Base-by-base conservation (phyloP, 2,888 invertebrate species). In the Limenitis camilla region DNA sequence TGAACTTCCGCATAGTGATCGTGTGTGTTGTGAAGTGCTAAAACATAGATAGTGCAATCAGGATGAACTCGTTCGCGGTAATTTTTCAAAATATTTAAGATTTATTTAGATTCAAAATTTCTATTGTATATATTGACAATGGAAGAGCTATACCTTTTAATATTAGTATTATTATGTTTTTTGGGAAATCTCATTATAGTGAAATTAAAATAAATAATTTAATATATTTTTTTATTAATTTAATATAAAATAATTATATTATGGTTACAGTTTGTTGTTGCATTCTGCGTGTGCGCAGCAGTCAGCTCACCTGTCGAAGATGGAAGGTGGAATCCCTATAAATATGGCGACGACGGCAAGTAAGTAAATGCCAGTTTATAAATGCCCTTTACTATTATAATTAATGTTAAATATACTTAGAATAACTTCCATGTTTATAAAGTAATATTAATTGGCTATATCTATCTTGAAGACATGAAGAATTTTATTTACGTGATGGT, bases 271-370 rank as follows among this genome's bases (percentile, higher is more conserved):
- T 74, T 72, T 57, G 62, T 75, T 55, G 55, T 85, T 58, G 77
- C 77, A 10, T 58, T 81, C 55, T 80, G 81, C 76, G 69, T 81
- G 48, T 80, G 81, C 76, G 69, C 75, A 38, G 76, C 69, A 7
- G 65, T 71, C 35, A 74, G 73, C 27, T 71, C 63, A 55, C 66
- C 84, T 5, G 63, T 68, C 32, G 72, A 80, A 61, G 81, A 81
- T 52, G 87, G 87, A 58, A 72, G 55, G 62, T 87, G 86, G 86
- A 62, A 78, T 67, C 79, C 84, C 30, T 74, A 79, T 65, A 74
- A 72, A 69, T 83, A 73, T 62, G 85, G 84, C 52, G 74, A 73
- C 41, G 42, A 56, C 61, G 86, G 86, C 77, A 86, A 80, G 86
- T 86, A 74, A 80, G 85, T 81, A 75, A 77, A 79, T 77, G 71